These are phyloP conservation scores for Arctia plantaginis DNA, from an alignment of 2,888 invertebrate genomes.

Conservation along the genomic window DNA sequence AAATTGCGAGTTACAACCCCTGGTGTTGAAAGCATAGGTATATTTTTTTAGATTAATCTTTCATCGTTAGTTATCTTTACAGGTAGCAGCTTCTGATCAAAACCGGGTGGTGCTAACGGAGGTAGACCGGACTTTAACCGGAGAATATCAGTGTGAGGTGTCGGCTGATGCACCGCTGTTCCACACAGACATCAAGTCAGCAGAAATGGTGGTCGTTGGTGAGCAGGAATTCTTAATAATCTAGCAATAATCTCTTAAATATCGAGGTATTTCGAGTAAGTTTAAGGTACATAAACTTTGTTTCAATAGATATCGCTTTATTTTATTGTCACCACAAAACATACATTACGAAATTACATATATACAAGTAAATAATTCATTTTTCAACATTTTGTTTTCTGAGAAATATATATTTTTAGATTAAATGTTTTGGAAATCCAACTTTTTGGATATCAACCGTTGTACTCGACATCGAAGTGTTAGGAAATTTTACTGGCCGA, in stretches of 20 bases:
- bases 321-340: not conserved
- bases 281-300: no score
- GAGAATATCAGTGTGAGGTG: conserved; percentile 91
- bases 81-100: conserved; percentile 89
- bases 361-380: no score
- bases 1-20: not conserved
- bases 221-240: conserved; percentile 47
- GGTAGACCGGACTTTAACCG: conserved; percentile 88
- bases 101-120: conserved; percentile 89
- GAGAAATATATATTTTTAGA: no score
- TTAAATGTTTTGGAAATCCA: no score
- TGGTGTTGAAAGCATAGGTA: not conserved
- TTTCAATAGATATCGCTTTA: not conserved
- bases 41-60: not conserved
- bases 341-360: no score
- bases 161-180: conserved; percentile 90
- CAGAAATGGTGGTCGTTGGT: conserved; percentile 89
- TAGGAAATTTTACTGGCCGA: not conserved
- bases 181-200: conserved; percentile 88
- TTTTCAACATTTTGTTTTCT: no score
- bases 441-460: not conserved
- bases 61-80: conserved; percentile 31
- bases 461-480: not conserved
- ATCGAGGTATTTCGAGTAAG: not conserved
- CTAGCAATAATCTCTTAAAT: not conserved